phyloP scores from a whole-genome alignment of 2,888 invertebrate genomes.

The Polyploca ridens region DNA sequence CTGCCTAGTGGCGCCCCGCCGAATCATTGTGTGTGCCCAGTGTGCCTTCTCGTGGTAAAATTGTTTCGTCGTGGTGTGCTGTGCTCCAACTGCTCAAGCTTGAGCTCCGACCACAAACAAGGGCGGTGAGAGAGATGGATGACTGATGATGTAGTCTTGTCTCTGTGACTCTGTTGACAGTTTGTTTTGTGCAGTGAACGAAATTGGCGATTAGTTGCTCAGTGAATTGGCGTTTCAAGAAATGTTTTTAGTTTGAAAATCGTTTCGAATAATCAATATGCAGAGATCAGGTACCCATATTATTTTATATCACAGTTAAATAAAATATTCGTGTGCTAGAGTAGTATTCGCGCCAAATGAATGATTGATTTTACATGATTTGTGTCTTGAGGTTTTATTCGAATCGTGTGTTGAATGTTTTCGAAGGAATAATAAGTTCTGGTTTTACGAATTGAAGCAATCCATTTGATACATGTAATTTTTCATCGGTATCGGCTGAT shows the following conservation, averaged over 20 bases:
- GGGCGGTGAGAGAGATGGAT: background rate
- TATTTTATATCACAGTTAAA: slow-evolving; percentile 17
- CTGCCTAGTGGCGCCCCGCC: too few species aligned
- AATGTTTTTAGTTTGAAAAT: slow-evolving; percentile 75
- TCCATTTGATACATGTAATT: too few species aligned
- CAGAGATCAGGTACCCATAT: slow-evolving; percentile 77
- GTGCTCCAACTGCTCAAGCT: too few species aligned
- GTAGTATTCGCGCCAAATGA: slow-evolving; percentile 47
- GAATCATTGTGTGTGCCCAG: too few species aligned
- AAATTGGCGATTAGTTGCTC: background rate
- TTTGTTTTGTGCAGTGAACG: slow-evolving; percentile 1
- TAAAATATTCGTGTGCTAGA: slow-evolving; percentile 17
- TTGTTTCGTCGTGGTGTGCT: too few species aligned
- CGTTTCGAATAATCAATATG: slow-evolving; percentile 63
- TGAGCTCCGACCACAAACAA: background rate
- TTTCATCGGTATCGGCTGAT: too few species aligned
- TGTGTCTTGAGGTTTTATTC: background rate
- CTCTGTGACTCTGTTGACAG: background rate
- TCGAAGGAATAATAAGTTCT: too few species aligned
- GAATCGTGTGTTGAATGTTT: too few species aligned
- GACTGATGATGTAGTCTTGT: background rate
- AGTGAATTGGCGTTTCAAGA: slow-evolving; percentile 64
- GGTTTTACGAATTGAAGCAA: too few species aligned
- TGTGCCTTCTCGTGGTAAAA: too few species aligned
- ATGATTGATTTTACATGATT: background rate